phyloP scores from a whole-genome alignment of 2,797 vertebrate genomes.

The Limosa lapponica region DNA sequence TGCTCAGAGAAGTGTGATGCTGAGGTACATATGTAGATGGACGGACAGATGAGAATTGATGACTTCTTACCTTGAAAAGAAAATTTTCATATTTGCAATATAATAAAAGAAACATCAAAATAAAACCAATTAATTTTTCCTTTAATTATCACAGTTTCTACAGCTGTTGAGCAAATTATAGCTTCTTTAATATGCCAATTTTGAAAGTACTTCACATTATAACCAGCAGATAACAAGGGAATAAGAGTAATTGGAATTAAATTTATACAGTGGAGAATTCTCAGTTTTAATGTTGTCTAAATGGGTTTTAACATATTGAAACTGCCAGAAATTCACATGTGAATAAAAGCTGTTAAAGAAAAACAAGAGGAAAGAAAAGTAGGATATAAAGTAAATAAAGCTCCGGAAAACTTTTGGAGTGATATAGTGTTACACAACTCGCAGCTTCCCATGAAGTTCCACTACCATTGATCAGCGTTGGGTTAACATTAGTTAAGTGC shows the following conservation, averaged over 20 bases:
- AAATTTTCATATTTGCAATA: constrained; percentile 18
- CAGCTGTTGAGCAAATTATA: constrained; percentile 72
- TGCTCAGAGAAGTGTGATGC: not conserved
- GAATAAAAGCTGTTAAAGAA: constrained; percentile 42
- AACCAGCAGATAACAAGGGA: constrained; percentile 67
- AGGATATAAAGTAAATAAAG: not conserved
- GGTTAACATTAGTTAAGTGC: not conserved
- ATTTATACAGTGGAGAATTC: constrained; percentile 69
- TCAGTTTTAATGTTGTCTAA: constrained; percentile 73
- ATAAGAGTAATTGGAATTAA: constrained; percentile 75
- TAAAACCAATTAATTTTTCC: constrained; percentile 66
- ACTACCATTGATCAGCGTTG: not conserved
- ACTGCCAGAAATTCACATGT: constrained; percentile 61
- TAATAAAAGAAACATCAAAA: constrained; percentile 61
- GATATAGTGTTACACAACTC: not conserved
- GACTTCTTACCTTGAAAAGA: not conserved
- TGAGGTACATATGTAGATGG: not conserved
- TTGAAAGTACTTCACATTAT: constrained; percentile 68
- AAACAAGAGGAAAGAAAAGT: constrained; percentile 9
- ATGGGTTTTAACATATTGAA: constrained; percentile 74
- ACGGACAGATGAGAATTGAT: not conserved
- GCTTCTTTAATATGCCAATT: constrained; percentile 64
- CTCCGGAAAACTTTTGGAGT: constrained; percentile 10
- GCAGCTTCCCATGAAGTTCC: not conserved
- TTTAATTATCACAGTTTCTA: constrained; percentile 71